A percentile compares a stretch with the other conserved stretches of the same genome.
Evolutionary conservation across 1,140 invertebrate species (phyloP).

Genomic region (Eubasilissa regina): DNA sequence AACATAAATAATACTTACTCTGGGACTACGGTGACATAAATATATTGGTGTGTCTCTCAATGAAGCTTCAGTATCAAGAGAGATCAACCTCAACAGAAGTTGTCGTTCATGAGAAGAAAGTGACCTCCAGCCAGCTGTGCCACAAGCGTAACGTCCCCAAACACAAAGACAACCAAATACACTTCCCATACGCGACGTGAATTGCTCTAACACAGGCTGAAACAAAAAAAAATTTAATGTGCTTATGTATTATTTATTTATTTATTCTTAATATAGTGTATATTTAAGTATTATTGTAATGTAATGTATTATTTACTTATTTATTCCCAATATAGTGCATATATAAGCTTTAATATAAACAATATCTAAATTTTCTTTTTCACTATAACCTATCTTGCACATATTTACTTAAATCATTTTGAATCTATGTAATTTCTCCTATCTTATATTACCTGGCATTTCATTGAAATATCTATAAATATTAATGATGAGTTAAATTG

Average conservation of each 20-base stretch:
- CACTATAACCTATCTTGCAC: neutral
- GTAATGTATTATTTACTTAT: too few relatives aligned
- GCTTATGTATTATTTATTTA: neutral
- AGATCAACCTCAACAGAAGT: slow-evolving; percentile 79
- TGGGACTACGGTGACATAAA: slow-evolving; percentile 86
- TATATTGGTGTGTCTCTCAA: slow-evolving; percentile 86
- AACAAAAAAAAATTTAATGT: slow-evolving; percentile 35
- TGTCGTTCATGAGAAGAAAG: slow-evolving; percentile 82
- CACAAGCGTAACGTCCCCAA: slow-evolving; percentile 82
- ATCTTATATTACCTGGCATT: too few relatives aligned
- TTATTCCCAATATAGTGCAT: too few relatives aligned
- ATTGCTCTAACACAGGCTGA: slow-evolving; percentile 54
- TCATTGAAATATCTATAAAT: too few relatives aligned
- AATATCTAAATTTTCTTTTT: neutral
- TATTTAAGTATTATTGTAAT: too few relatives aligned
- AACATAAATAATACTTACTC: slow-evolving; percentile 72
- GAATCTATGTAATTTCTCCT: too few relatives aligned
- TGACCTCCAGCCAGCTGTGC: slow-evolving; percentile 85
- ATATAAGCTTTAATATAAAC: too few relatives aligned
- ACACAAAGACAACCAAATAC: slow-evolving; percentile 80
- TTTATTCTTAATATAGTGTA: too few relatives aligned
- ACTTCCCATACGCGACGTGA: slow-evolving; percentile 56
- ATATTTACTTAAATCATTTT: too few relatives aligned
- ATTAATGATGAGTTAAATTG: too few relatives aligned
- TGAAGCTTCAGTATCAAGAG: slow-evolving; percentile 76